Evolutionary conservation across 2,888 invertebrate genomes (phyloP), one percentile per base, ranked within the genome.

Genomic region (Cosmia pyralina): DNA sequence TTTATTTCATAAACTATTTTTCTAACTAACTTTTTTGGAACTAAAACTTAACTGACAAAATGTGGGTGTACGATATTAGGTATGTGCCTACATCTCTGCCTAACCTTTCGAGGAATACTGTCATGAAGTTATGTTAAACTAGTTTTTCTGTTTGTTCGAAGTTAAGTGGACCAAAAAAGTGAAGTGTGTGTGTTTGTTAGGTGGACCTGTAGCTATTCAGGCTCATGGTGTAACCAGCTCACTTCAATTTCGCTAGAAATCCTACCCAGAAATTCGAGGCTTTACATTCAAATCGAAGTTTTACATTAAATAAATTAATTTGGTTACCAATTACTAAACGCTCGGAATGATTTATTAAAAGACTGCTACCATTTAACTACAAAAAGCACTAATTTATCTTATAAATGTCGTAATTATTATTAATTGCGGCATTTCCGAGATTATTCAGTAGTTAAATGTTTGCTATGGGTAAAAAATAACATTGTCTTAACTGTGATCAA

Each of bases 401-500:
- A 5, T 50, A 8, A 52, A 59, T 19, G 7, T 19, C 17, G 28
- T 38, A 59, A 59, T 52, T 11, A n/a, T 13, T 6, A 22, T 8
- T 55, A 34, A 73, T 41, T 28, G 46, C 11, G 4, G 22, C 17
- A 28, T 53, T 22, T 38, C 8, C 4, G 0, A 38, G 34, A 48
- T n/a, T 41, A 48, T 41, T 55, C 28, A 62, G 22, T 28, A 8
- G 13, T 17, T 53, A 15, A 59, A 38, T 19, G 34, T 17, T 73
- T 52, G 22, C 72, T 10, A 3, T 15, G 50, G 59, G 34, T n/a
- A n/a, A 50, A 71, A 28, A 46, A 22, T 19, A 4, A 15, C 22
- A 72, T 59, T 72, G 59, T 5, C 1, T 58, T 19, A 34, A n/a
- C 15, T 52, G 15, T 28, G 15, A 22, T 72, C 74, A 73, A 15